Percentiles rank a stretch among this genome's conserved stretches.
These are phyloP conservation scores for Blastobasis adustella DNA, from an alignment of 2,888 invertebrate species.

Conservation along the genomic window DNA sequence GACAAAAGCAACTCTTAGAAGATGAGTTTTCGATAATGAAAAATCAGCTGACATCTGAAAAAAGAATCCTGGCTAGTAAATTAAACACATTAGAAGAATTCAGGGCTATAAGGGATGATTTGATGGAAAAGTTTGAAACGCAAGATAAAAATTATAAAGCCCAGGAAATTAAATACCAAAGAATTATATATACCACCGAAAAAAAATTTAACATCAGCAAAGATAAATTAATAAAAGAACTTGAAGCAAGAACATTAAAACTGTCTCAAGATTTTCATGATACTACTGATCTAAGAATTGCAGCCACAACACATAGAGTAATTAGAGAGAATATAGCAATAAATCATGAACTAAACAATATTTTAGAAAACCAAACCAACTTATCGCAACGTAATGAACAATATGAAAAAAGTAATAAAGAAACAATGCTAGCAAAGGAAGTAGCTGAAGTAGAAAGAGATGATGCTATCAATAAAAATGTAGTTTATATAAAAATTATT, in stretches of 20 bases:
- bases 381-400: constrained; percentile 77
- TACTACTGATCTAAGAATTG: constrained; percentile 89
- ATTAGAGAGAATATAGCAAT: constrained; percentile 89
- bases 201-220: constrained; percentile 85
- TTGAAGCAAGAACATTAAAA: constrained; percentile 86
- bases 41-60: constrained; percentile 90
- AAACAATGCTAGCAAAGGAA: constrained; percentile 68
- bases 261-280: constrained; percentile 90
- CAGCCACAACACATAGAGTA: constrained; percentile 90
- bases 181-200: constrained; percentile 85
- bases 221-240: constrained; percentile 89
- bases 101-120: constrained; percentile 86
- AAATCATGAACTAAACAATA: constrained; percentile 83
- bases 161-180: constrained; percentile 85
- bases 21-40: constrained; percentile 85
- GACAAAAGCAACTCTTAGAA: constrained; percentile 80
- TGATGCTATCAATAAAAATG: constrained; percentile 75
- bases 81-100: constrained; percentile 93
- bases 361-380: constrained; percentile 77
- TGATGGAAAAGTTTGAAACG: constrained; percentile 87
- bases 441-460: constrained; percentile 78
- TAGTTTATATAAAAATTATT: constrained; percentile 79
- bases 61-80: constrained; percentile 89
- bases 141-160: constrained; percentile 85
- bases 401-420: constrained; percentile 74